A percentile compares a stretch with the other conserved stretches of the same genome.
phyloP scores from a whole-genome alignment of 1,140 invertebrate genomes.

The Hyles euphorbiae region DNA sequence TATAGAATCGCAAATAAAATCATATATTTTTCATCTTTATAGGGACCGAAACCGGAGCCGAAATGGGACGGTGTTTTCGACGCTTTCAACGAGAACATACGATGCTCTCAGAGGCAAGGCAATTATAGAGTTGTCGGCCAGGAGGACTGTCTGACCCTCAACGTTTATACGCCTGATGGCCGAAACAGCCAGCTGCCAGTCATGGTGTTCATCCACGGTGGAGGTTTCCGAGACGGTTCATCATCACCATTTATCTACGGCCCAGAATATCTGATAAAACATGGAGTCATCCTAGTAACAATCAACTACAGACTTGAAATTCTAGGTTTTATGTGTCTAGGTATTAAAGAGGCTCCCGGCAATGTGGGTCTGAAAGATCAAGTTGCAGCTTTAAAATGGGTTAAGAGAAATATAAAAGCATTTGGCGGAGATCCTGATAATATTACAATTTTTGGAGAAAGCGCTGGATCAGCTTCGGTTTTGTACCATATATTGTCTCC shows the following conservation, averaged over 20 bases:
- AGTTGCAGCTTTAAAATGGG: constrained; percentile 74
- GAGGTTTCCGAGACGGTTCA: constrained; percentile 1
- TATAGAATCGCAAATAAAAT: neutral
- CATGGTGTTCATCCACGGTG: constrained; percentile 7
- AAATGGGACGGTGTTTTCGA: constrained; percentile 77
- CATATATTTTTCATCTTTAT: constrained; percentile 29
- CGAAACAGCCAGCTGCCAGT: constrained; percentile 16
- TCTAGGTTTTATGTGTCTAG: constrained; percentile 79
- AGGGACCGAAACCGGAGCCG: constrained; percentile 72
- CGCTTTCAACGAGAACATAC: constrained; percentile 73
- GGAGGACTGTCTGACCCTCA: constrained; percentile 73
- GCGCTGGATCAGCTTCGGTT: constrained; percentile 60
- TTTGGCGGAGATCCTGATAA: constrained; percentile 67
- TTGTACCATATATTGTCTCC: constrained; percentile 58
- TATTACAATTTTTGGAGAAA: constrained; percentile 65
- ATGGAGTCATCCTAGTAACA: constrained; percentile 80
- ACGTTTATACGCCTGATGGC: constrained; percentile 67
- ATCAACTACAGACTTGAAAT: constrained; percentile 81
- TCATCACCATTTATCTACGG: constrained; percentile 5
- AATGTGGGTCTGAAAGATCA: constrained; percentile 78
- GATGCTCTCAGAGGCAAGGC: constrained; percentile 71
- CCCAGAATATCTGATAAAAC: constrained; percentile 73
- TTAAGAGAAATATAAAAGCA: constrained; percentile 71
- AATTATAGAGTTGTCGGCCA: constrained; percentile 37
- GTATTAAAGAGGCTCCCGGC: constrained; percentile 74